Conservation (phyloP, 1,140 invertebrate genomes). For the Wasmannia auropunctata region DNA sequence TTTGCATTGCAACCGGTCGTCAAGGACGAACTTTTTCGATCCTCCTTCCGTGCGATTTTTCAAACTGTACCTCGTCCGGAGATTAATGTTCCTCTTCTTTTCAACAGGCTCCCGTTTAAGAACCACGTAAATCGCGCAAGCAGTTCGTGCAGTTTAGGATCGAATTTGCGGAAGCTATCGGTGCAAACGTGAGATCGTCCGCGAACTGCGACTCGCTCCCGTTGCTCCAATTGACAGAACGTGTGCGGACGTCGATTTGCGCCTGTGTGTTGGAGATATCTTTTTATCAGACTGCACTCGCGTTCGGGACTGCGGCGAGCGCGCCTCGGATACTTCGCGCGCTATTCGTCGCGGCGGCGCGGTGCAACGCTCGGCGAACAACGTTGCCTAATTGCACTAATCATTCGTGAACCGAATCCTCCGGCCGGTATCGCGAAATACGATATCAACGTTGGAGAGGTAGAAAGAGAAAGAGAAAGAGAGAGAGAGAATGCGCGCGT, state of each 20-base stretch:
- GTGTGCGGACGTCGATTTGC: conserved; percentile 23
- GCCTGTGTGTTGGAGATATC: conserved; percentile 30
- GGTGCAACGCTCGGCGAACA: background rate
- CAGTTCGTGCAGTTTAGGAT: background rate
- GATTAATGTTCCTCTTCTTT: background rate
- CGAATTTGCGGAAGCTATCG: background rate
- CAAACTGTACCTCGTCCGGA: background rate
- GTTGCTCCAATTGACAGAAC: conserved; percentile 9
- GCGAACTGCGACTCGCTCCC: conserved; percentile 23
- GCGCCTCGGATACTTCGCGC: background rate
- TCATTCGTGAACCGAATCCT: conserved; percentile 36
- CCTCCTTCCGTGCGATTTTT: background rate
- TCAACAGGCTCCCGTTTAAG: background rate
- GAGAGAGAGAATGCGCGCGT: background rate
- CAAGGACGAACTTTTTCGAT: background rate
- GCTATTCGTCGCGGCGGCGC: conserved; percentile 23
- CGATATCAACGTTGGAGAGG: background rate
- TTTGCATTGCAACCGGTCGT: background rate
- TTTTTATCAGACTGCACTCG: conserved; percentile 53
- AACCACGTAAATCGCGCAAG: background rate
- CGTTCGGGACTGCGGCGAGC: background rate
- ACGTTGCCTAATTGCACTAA: conserved; percentile 14
- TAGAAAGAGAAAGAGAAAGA: background rate
- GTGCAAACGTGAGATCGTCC: background rate
- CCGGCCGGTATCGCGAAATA: conserved; percentile 13